These are phyloP conservation scores for Polypedilum pembai DNA, from an alignment of 1,140 invertebrate species.

Conservation along the genomic window DNA sequence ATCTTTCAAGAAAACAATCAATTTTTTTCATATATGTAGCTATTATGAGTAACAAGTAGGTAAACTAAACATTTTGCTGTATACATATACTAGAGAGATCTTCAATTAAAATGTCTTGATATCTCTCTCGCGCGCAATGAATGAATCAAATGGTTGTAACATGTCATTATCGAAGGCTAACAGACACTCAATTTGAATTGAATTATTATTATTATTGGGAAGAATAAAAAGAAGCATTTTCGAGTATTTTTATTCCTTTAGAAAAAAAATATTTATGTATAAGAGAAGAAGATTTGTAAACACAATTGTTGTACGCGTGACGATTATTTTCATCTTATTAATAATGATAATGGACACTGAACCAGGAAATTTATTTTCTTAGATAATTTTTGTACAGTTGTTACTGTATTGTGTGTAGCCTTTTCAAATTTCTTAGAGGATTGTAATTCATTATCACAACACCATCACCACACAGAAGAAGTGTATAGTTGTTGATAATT, in stretches of 20 bases:
- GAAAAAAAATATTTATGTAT: too few species aligned
- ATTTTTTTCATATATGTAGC: too few species aligned
- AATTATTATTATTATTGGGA: neutral
- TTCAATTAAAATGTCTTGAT: constrained; percentile 19
- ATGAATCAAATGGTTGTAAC: neutral
- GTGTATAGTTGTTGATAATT: too few species aligned
- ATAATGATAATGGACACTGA: constrained; percentile 8
- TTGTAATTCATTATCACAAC: too few species aligned
- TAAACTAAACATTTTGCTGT: too few species aligned
- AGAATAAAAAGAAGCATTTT: neutral
- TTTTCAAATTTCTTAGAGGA: too few species aligned
- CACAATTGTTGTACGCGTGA: neutral
- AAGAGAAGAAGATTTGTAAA: neutral
- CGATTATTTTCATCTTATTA: constrained; percentile 9
- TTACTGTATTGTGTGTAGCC: too few species aligned
- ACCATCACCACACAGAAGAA: too few species aligned
- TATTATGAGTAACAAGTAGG: too few species aligned
- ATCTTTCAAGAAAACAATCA: too few species aligned
- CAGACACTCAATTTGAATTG: constrained; percentile 1
- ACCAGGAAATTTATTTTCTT: constrained; percentile 1
- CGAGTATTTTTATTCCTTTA: too few species aligned
- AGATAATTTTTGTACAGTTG: neutral
- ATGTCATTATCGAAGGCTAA: constrained; percentile 15
- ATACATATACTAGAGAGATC: neutral
- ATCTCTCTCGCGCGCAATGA: neutral